Base-by-base conservation (phyloP, 2,113 vertebrate genomes). In the Desmodus rotundus region DNA sequence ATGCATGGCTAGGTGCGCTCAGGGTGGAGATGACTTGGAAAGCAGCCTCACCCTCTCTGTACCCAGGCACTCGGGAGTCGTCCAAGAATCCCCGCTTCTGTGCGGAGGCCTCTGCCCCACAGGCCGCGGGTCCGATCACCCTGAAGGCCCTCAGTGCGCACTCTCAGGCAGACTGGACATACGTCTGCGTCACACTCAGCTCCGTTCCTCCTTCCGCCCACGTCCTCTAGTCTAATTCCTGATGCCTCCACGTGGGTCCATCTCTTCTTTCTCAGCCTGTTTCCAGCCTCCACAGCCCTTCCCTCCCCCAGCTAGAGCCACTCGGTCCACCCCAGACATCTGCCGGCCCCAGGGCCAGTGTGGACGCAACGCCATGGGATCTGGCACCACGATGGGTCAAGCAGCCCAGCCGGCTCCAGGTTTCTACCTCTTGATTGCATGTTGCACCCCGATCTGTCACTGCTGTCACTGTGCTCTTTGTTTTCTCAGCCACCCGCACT, bases 361-460 rank as follows among this genome's bases (percentile, higher is more conserved):
- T 52, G 26, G 84, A 61, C 36, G 33, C 22, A 17, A 16, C 13
- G 33, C 28, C 5, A 1, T 13, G 61, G 85, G 11, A 4, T 16
- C 31, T 41, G 31, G 72, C 9, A 0, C 36, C 14, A 2, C 0
- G 7, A 20, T 12, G 0, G 1, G 0, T 24, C 52, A 7, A 50
- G 17, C 1, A 13, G 22, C 13, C 41, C 9, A 8, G 26, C 72
- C 52, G 72, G 47, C 41, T 50, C 3, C 5, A 11, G 47, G 38
- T 31, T 45, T 77, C 45, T 2, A 0, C 45, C 5, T 16, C 22
- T 45, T 12, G 6, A 68, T 82, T 28, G n/a, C 28, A 31, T 1
- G 0, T 38, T 16, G 14, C 3, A 16, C 54, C 54, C 15, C 13
- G 54, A 52, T 24, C 82, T 22, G 58, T 7, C 68, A 36, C 47